Conservation (phyloP, 2,113 vertebrate species). For the Hystrix cristata region DNA sequence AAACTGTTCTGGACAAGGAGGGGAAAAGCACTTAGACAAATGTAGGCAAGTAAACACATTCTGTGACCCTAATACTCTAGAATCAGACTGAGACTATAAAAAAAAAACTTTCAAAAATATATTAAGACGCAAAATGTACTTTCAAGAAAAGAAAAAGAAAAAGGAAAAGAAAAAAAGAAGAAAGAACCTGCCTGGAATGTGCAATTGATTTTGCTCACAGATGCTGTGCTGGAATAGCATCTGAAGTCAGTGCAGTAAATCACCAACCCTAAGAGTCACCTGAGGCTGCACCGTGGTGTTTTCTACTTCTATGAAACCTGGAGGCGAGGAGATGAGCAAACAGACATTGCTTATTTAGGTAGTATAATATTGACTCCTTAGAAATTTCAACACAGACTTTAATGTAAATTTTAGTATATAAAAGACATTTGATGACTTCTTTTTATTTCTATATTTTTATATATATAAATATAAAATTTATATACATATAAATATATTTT, state of each 20-base stretch:
- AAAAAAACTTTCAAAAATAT: background rate
- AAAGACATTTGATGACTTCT: background rate
- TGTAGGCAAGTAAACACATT: conserved; percentile 8
- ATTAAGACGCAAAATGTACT: conserved; percentile 58
- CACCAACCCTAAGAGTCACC: background rate
- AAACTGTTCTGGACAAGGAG: background rate
- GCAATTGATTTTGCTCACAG: conserved; percentile 7
- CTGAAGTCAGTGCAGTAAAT: background rate
- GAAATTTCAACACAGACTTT: background rate
- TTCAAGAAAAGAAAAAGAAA: background rate
- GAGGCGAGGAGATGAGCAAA: background rate
- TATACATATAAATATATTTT: too few species aligned
- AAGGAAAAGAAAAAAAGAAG: background rate
- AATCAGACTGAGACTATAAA: conserved; percentile 28
- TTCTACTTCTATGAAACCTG: background rate
- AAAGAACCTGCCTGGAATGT: background rate
- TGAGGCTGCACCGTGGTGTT: background rate
- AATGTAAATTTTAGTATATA: background rate
- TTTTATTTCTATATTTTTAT: background rate
- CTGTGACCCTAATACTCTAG: conserved; percentile 20
- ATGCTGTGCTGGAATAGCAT: background rate
- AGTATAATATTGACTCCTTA: background rate
- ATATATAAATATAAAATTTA: background rate
- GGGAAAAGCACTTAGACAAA: conserved; percentile 14
- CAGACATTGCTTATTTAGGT: background rate